Percentiles rank a stretch among this genome's conserved stretches.
Evolutionary conservation across 1,140 invertebrate species (phyloP).

Genomic region (Dryas iulia): DNA sequence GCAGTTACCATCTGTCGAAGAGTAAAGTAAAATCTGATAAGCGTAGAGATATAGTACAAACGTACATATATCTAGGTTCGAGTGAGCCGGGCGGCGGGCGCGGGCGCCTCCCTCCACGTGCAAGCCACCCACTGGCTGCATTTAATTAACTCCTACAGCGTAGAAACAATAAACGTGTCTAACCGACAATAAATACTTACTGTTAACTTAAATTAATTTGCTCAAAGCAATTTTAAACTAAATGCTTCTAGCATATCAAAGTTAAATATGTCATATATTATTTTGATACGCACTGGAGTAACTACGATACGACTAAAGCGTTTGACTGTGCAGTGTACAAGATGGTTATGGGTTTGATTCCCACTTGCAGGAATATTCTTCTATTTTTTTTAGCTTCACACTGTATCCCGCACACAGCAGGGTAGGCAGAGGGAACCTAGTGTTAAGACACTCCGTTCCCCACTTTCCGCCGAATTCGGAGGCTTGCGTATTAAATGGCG

Average conservation of each 20-base stretch:
- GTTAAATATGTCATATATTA: not conserved
- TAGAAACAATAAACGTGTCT: conserved; percentile 17
- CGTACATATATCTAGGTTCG: not conserved
- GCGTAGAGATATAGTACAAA: not conserved
- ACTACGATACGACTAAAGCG: too few species aligned
- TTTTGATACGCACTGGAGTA: too few species aligned
- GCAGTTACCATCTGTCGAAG: not conserved
- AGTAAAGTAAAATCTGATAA: not conserved
- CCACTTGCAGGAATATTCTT: too few species aligned
- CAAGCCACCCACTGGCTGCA: conserved; percentile 20
- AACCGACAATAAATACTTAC: conserved; percentile 11
- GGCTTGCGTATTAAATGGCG: too few species aligned
- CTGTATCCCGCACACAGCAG: too few species aligned
- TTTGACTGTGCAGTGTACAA: too few species aligned
- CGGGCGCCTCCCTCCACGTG: conserved; percentile 17
- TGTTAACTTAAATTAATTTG: not conserved
- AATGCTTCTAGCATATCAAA: not conserved
- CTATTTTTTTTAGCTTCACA: too few species aligned
- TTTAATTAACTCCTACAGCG: conserved; percentile 19
- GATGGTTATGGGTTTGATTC: too few species aligned
- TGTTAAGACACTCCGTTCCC: too few species aligned
- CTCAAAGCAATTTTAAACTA: not conserved
- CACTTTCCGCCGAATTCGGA: too few species aligned
- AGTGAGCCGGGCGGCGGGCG: not conserved
- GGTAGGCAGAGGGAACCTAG: too few species aligned